Percentiles rank a stretch among this genome's conserved stretches.
Conservation (phyloP, 2,113 vertebrate species). For the Megalops atlanticus region DNA sequence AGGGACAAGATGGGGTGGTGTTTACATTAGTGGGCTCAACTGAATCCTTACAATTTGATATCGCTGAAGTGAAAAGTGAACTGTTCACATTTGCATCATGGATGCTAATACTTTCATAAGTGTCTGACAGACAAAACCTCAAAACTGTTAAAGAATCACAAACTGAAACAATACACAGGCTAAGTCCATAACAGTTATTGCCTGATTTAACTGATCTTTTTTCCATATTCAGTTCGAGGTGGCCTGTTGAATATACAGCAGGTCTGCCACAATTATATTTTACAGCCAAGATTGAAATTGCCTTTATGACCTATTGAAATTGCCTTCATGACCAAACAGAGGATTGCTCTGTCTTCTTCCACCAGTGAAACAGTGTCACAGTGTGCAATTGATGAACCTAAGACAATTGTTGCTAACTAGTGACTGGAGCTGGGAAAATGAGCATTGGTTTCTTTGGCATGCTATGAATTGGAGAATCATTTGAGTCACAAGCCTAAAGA, state of each 20-base stretch:
- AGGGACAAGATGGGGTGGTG: neutral
- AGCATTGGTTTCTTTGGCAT: neutral
- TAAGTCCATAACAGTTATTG: too few species aligned
- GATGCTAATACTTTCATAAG: neutral
- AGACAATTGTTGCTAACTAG: neutral
- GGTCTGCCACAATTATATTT: neutral
- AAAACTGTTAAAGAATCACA: neutral
- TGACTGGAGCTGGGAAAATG: neutral
- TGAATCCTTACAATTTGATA: too few species aligned
- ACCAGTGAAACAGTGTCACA: conserved; percentile 2
- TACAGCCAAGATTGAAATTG: neutral
- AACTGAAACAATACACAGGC: neutral
- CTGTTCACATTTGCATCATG: neutral
- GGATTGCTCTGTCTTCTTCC: neutral
- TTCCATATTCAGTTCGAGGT: neutral
- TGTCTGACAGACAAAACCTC: neutral
- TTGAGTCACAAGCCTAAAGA: neutral
- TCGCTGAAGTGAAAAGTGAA: neutral
- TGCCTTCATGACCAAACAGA: neutral
- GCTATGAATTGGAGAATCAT: neutral
- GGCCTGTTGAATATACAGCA: neutral
- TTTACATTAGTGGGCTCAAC: neutral
- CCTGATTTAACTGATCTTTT: neutral
- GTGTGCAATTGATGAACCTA: neutral
- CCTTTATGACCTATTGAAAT: neutral